These are phyloP conservation scores for Pholis gunnellus DNA, from an alignment of 2,113 vertebrate species.

Conservation along the genomic window DNA sequence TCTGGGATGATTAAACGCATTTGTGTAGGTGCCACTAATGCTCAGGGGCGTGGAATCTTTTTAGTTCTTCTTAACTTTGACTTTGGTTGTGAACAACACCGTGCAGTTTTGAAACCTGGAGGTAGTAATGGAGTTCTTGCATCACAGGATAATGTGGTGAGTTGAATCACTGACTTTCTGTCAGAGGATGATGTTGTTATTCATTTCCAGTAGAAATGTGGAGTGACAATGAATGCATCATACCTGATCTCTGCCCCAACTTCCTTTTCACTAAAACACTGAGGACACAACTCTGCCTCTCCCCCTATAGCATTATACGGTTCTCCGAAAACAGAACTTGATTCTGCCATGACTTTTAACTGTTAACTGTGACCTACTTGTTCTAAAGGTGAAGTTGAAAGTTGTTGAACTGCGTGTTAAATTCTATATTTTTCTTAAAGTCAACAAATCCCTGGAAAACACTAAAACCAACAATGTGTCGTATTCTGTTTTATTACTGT, in stretches of 20 bases:
- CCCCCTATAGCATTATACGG: background rate
- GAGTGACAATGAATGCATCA: background rate
- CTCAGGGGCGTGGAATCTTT: background rate
- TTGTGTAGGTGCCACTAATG: background rate
- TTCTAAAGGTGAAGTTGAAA: background rate
- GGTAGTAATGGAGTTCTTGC: background rate
- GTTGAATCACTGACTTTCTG: too few species aligned
- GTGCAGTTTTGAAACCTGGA: slow-evolving; percentile 3
- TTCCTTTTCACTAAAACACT: background rate
- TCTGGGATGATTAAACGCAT: background rate
- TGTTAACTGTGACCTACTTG: background rate
- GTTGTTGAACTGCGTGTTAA: background rate
- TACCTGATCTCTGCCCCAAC: background rate
- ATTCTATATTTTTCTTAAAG: background rate
- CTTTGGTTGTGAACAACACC: background rate
- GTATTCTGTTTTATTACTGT: background rate
- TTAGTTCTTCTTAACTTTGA: background rate
- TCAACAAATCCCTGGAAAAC: background rate
- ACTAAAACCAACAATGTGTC: background rate
- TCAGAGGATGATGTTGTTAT: too few species aligned
- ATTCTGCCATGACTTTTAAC: background rate
- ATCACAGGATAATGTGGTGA: background rate
- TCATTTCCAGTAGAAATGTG: background rate
- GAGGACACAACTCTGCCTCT: background rate
- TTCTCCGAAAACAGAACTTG: background rate